phyloP scores from a whole-genome alignment of 2,797 vertebrate genomes.

The Denticeps clupeoides region DNA sequence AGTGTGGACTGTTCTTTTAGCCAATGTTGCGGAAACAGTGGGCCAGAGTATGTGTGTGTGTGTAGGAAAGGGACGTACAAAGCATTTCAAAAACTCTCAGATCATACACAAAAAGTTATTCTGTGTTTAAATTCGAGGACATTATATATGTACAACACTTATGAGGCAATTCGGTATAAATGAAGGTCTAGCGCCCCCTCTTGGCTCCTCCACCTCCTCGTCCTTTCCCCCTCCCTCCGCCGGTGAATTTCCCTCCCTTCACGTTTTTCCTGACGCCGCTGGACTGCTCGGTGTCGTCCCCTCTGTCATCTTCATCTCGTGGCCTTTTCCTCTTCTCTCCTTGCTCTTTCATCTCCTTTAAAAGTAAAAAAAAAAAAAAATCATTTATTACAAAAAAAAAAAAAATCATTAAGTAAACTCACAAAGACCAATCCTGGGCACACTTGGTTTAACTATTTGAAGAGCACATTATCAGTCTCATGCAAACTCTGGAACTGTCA shows the following conservation, averaged over 20 bases:
- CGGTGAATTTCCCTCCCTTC: conserved; percentile 42
- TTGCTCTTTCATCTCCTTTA: conserved; percentile 89
- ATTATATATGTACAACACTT: conserved; percentile 1
- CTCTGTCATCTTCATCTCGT: conserved; percentile 52
- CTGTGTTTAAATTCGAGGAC: no score
- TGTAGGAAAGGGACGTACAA: no score
- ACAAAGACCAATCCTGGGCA: no score
- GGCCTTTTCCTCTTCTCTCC: conserved; percentile 78
- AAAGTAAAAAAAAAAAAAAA: no score
- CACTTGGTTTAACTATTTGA: no score
- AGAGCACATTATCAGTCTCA: no score
- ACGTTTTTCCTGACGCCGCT: conserved; percentile 64
- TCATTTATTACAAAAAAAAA: no score
- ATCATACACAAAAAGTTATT: no score
- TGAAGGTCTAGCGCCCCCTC: background rate
- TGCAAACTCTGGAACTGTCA: no score
- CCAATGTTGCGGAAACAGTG: background rate
- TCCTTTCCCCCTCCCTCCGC: background rate
- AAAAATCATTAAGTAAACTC: no score
- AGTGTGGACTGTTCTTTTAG: background rate
- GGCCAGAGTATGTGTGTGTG: background rate
- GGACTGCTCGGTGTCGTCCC: conserved; percentile 57
- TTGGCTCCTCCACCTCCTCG: conserved; percentile 13
- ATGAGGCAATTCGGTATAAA: background rate
- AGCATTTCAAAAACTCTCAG: no score